Evolutionary conservation across 2,113 vertebrate species (phyloP).

Genomic region (Amblyornis subalaris): DNA sequence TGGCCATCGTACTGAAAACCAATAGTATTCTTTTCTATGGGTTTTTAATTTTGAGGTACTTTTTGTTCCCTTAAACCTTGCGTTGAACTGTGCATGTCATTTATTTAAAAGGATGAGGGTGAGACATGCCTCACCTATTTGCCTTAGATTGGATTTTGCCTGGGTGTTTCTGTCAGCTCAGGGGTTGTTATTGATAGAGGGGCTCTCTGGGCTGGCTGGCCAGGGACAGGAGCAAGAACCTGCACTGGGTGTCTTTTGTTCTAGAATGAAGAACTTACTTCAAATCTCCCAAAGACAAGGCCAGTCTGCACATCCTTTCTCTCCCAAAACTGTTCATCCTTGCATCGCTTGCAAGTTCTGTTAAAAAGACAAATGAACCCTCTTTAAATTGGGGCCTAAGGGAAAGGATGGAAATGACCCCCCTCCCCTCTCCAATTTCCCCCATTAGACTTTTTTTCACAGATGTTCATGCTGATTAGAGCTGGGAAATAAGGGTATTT

Average conservation of each 20-base stretch:
- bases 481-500: slow-evolving; percentile 40
- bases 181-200: background rate
- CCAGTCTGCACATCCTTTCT: background rate
- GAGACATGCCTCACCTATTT: rapidly evolving
- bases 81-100: background rate
- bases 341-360: background rate
- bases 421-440: slow-evolving; percentile 11
- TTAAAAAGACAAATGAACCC: slow-evolving; percentile 18
- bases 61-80: background rate
- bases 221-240: background rate
- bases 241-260: background rate
- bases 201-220: background rate
- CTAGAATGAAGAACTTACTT: background rate
- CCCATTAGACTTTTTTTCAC: slow-evolving; percentile 34
- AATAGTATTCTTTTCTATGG: background rate
- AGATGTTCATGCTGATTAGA: slow-evolving; percentile 52
- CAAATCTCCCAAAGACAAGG: background rate
- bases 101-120: background rate
- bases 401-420: background rate
- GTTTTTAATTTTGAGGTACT: background rate
- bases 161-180: background rate
- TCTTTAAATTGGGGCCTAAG: slow-evolving; percentile 19
- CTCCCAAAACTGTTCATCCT: background rate
- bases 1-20: background rate
- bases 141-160: background rate